Conservation (phyloP, 53 echinoderm and acorn worm species). For the Crossaster papposus region DNA sequence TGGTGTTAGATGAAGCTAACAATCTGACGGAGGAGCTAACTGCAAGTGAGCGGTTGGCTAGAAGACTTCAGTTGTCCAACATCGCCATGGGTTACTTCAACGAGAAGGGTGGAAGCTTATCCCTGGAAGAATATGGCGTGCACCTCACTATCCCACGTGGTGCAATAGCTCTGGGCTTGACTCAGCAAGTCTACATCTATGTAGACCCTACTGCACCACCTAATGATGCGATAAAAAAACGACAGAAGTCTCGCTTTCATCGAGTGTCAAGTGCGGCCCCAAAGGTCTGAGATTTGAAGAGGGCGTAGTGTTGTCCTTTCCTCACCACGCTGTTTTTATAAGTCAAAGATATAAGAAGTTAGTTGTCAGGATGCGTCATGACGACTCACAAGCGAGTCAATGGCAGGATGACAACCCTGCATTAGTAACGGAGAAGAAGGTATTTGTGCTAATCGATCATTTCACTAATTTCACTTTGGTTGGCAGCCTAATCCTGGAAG, state of each 20-base stretch:
- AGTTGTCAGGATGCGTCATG: neutral
- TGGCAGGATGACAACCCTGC: neutral
- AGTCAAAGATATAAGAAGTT: neutral
- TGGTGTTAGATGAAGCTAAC: neutral
- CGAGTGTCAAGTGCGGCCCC: conserved; percentile 27
- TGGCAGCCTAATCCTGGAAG: neutral
- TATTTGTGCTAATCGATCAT: neutral
- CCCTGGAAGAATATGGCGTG: too few relatives aligned
- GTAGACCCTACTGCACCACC: neutral
- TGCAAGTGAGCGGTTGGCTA: neutral
- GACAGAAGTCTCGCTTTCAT: neutral
- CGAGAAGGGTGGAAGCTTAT: conserved; percentile 25
- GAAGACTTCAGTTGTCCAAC: neutral
- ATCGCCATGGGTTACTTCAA: conserved; percentile 38
- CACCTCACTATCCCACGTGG: too few relatives aligned
- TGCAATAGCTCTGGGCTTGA: neutral
- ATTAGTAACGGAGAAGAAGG: neutral
- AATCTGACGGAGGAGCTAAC: neutral
- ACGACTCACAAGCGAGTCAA: neutral
- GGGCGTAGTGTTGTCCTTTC: conserved; percentile 49
- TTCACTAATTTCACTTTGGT: conserved; percentile 1
- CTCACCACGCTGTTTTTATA: conserved; percentile 18
- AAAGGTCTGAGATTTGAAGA: conserved; percentile 34
- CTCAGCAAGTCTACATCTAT: conserved; percentile 8
- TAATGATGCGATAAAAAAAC: neutral